A percentile compares a stretch with the other conserved stretches of the same genome.
These are phyloP conservation scores for Microtus ochrogaster DNA, from an alignment of 2,113 vertebrate species.

Conservation along the genomic window DNA sequence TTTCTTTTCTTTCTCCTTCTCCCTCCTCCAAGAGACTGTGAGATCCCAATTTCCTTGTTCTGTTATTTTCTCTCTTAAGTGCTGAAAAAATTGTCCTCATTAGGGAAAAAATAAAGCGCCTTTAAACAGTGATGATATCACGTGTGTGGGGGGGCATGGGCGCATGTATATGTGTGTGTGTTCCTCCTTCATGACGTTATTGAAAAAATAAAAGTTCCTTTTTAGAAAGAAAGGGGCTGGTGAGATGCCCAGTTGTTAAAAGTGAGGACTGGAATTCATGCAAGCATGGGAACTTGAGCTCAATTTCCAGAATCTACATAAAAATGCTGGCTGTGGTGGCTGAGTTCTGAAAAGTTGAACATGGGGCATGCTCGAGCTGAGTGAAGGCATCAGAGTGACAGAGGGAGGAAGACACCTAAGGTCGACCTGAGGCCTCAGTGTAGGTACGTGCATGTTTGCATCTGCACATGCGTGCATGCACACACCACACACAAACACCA, in stretches of 20 bases:
- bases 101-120: not conserved
- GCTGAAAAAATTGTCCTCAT: not conserved
- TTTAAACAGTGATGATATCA: not conserved
- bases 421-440: not conserved
- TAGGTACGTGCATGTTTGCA: not conserved
- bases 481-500: too few species aligned
- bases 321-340: not conserved
- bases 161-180: too few species aligned
- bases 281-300: too few species aligned
- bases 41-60: not conserved
- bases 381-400: not conserved
- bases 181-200: not conserved
- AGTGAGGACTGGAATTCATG: not conserved
- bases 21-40: not conserved
- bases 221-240: not conserved
- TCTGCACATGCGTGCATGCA: not conserved
- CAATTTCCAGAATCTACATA: not conserved
- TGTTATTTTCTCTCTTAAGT: not conserved
- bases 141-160: not conserved
- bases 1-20: not conserved
- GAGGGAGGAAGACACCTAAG: not conserved
- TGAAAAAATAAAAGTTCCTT: not conserved
- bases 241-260: not conserved
- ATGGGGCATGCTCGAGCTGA: not conserved
- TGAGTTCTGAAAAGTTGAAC: not conserved